These are phyloP conservation scores for Drosophila pegasa DNA, from an alignment of 2,888 invertebrate species.

Conservation along the genomic window DNA sequence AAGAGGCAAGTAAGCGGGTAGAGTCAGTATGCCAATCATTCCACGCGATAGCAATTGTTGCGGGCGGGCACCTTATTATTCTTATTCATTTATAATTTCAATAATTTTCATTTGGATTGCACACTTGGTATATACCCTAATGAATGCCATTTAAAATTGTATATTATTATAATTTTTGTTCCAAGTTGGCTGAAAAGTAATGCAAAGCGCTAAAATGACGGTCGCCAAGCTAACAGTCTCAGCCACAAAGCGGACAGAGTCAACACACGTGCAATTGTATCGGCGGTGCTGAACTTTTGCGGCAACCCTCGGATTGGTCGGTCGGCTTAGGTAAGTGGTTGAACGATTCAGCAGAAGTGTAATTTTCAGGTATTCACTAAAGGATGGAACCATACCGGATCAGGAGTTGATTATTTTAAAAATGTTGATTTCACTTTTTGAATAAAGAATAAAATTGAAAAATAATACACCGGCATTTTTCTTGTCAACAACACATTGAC, in stretches of 20 bases:
- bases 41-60: conserved; percentile 45
- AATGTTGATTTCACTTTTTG: conserved; percentile 9
- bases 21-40: conserved; percentile 52
- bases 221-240: conserved; percentile 56
- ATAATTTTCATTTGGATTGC: conserved; percentile 51
- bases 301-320: conserved; percentile 9
- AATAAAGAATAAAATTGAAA: conserved; percentile 3
- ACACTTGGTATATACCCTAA: conserved; percentile 33
- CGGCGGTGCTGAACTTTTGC: conserved; percentile 11
- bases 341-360: conserved; percentile 36
- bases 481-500: neutral
- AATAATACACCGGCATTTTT: neutral
- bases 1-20: conserved; percentile 59
- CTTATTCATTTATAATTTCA: conserved; percentile 32
- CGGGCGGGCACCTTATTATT: conserved; percentile 51
- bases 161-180: conserved; percentile 78
- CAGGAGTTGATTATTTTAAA: neutral
- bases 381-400: neutral
- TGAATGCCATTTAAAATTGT: conserved; percentile 52
- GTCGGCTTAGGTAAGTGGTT: conserved; percentile 53
- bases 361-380: conserved; percentile 42
- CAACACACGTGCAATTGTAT: conserved; percentile 15
- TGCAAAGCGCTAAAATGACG: conserved; percentile 68
- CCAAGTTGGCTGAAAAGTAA: conserved; percentile 77
- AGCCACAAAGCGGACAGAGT: conserved; percentile 51